Conservation (phyloP, 2,113 vertebrate genomes). For the Phylloscopus whistleri region DNA sequence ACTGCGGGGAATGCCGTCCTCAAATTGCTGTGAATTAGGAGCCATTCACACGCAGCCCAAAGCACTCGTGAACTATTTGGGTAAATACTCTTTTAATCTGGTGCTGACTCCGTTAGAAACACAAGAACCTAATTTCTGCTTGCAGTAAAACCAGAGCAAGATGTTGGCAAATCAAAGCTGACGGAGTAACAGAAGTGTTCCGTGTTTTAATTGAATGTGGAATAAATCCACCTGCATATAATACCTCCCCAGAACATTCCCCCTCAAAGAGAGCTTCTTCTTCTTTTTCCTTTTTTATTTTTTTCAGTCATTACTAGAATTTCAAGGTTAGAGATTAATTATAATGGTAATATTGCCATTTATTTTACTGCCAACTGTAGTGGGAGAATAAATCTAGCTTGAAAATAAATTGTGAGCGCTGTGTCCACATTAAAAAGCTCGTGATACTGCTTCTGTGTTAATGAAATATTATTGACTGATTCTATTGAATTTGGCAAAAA, state of each 20-base stretch:
- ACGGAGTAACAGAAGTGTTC: background rate
- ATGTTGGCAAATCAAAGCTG: conserved; percentile 9
- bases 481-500: conserved; percentile 10
- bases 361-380: conserved; percentile 42
- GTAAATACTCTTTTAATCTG: background rate
- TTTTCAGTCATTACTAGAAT: background rate
- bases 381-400: conserved; percentile 35
- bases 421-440: conserved; percentile 25
- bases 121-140: background rate
- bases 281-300: background rate
- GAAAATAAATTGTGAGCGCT: conserved; percentile 38
- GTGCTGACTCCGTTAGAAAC: background rate
- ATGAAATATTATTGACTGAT: conserved; percentile 41
- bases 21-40: background rate
- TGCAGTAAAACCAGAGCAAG: background rate
- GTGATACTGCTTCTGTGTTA: conserved; percentile 10
- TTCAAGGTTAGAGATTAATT: conserved; percentile 62
- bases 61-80: background rate
- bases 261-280: background rate
- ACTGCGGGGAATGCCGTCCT: background rate
- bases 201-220: background rate
- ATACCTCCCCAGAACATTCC: background rate
- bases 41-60: background rate
- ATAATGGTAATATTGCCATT: conserved; percentile 31
- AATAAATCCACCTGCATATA: conserved; percentile 5